phyloP scores from a whole-genome alignment of 1,140 invertebrate genomes.

The Coptotermes formosanus region DNA sequence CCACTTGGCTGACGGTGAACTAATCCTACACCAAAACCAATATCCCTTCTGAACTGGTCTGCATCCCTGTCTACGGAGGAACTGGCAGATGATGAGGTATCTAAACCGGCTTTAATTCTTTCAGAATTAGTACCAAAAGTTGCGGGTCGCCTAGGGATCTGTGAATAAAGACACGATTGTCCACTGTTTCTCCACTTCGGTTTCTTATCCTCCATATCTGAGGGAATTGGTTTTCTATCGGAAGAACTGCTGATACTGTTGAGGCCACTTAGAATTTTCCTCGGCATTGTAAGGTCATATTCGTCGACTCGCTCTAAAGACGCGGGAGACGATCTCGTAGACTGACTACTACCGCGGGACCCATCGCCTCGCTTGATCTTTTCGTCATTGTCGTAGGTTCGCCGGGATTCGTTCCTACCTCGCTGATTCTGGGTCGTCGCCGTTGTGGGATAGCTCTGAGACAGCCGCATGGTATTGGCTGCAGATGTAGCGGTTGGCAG shows the following conservation, averaged over 20 bases:
- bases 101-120: conserved; percentile 28
- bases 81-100: conserved; percentile 17
- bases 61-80: conserved; percentile 28
- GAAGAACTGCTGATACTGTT: neutral
- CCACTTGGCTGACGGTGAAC: conserved; percentile 31
- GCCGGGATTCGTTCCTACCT: conserved; percentile 35
- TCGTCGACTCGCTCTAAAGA: conserved; percentile 43
- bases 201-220: conserved; percentile 28
- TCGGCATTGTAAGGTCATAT: conserved; percentile 20
- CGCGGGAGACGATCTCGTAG: conserved; percentile 41
- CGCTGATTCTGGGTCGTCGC: conserved; percentile 38
- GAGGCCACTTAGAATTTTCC: neutral
- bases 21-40: neutral
- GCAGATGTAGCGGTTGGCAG: conserved; percentile 29
- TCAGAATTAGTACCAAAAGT: conserved; percentile 7
- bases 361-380: conserved; percentile 32
- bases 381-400: conserved; percentile 41
- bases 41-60: neutral
- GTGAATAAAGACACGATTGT: conserved; percentile 1
- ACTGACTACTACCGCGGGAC: conserved; percentile 36
- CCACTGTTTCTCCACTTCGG: conserved; percentile 27
- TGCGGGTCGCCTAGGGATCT: conserved; percentile 28
- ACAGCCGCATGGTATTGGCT: conserved; percentile 50
- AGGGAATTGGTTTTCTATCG: neutral
- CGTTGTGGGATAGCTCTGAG: conserved; percentile 55